Percentiles rank a stretch among this genome's conserved stretches.
Evolutionary conservation across 2,888 invertebrate genomes (phyloP).

Genomic region (Pyrgus malvae): DNA sequence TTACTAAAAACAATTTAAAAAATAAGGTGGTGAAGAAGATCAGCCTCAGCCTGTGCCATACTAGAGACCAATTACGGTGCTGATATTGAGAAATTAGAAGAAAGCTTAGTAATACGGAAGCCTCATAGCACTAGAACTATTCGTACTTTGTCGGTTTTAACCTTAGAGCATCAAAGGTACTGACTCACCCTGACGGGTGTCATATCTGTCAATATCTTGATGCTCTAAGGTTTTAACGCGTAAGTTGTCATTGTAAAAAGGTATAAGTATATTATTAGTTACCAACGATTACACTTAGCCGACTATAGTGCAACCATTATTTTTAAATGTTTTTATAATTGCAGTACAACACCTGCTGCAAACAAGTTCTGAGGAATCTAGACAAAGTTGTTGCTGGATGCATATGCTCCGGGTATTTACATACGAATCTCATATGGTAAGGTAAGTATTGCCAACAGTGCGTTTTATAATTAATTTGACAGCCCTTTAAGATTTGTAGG

Average conservation of each 20-base stretch:
- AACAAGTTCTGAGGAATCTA: slow-evolving; percentile 13
- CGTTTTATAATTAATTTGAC: neutral
- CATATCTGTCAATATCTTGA: too few species aligned
- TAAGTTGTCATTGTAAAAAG: slow-evolving; percentile 1
- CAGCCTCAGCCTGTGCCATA: too few species aligned
- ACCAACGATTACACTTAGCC: slow-evolving; percentile 2
- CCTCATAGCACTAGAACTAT: too few species aligned
- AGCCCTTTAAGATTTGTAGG: too few species aligned
- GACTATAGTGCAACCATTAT: slow-evolving; percentile 16
- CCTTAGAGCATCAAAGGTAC: too few species aligned
- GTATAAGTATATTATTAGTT: neutral
- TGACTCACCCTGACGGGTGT: too few species aligned
- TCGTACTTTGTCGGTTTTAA: too few species aligned
- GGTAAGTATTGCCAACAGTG: neutral
- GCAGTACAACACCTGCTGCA: slow-evolving; percentile 17
- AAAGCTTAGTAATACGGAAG: too few species aligned
- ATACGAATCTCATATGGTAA: neutral
- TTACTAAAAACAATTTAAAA: too few species aligned
- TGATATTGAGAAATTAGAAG: too few species aligned
- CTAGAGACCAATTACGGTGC: too few species aligned
- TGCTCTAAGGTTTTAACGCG: neutral
- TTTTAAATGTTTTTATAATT: slow-evolving; percentile 15
- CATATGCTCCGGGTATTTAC: neutral
- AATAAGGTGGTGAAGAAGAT: too few species aligned
- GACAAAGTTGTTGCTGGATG: neutral